A percentile compares a stretch with the other conserved stretches of the same genome.
Evolutionary conservation across 2,113 vertebrate genomes (phyloP).

Genomic region (Haemorhous mexicanus): DNA sequence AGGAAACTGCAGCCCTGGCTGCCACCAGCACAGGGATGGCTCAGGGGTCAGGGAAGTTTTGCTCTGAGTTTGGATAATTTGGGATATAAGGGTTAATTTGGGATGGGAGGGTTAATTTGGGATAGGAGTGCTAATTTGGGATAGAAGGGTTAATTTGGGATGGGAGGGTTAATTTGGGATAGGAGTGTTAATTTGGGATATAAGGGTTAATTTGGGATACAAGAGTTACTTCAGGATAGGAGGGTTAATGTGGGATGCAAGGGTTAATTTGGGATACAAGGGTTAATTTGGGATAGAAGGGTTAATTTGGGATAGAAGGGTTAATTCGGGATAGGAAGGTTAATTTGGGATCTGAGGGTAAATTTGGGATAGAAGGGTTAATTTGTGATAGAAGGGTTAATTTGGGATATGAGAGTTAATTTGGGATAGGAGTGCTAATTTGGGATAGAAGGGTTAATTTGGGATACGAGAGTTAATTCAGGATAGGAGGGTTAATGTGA

Average conservation of each 20-base stretch:
- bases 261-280: neutral
- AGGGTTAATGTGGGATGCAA: no score
- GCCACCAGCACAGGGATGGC: neutral
- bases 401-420: no score
- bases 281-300: no score
- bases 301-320: no score
- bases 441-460: no score
- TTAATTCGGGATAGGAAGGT: neutral
- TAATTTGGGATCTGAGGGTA: no score
- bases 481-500: neutral
- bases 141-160: no score
- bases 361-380: neutral
- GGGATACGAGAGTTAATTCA: no score
- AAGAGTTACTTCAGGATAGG: neutral
- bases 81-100: neutral
- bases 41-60: neutral
- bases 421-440: no score
- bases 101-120: neutral
- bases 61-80: neutral
- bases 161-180: no score
- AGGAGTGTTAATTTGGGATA: neutral
- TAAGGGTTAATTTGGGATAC: neutral
- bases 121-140: no score
- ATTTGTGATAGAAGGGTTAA: no score
- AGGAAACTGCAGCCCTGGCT: neutral